Conservation (phyloP, 2,113 vertebrate species). For the Erythrolamprus reginae region DNA sequence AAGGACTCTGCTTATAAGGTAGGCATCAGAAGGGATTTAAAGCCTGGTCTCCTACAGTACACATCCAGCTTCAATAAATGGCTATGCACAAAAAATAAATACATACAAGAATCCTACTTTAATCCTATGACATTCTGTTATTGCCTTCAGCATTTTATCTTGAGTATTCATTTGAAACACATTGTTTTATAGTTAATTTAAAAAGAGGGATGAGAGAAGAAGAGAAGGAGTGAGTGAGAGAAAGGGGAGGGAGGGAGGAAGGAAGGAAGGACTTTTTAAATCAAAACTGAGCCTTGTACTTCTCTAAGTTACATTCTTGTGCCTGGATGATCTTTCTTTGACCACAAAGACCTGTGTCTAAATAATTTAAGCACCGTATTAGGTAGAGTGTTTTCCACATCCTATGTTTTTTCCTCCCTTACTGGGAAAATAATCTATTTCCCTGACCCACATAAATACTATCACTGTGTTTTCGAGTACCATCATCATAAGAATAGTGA, state of each 20-base stretch:
- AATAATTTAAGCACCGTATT: neutral
- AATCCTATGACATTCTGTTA: neutral
- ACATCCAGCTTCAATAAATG: neutral
- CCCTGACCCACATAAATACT: neutral
- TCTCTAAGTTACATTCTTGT: neutral
- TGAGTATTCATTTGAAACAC: neutral
- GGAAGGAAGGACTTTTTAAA: too few species aligned
- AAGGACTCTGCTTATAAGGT: neutral
- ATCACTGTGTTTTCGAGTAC: neutral
- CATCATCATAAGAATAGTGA: neutral
- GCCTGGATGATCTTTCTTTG: neutral
- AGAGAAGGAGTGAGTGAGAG: neutral
- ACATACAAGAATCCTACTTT: neutral
- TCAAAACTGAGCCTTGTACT: neutral
- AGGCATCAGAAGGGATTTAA: neutral
- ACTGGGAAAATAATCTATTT: neutral
- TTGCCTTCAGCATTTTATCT: neutral
- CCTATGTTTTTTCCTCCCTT: neutral
- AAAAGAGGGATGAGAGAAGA: neutral
- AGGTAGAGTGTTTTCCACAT: neutral
- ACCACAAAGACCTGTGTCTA: neutral
- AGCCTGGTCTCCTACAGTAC: neutral
- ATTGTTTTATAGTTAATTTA: neutral
- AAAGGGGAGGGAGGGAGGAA: too few species aligned
- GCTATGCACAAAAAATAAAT: neutral